Percentiles rank a stretch among this genome's conserved stretches.
Evolutionary conservation across 2,888 invertebrate genomes (phyloP).

Genomic region (Patella ulyssiponensis): DNA sequence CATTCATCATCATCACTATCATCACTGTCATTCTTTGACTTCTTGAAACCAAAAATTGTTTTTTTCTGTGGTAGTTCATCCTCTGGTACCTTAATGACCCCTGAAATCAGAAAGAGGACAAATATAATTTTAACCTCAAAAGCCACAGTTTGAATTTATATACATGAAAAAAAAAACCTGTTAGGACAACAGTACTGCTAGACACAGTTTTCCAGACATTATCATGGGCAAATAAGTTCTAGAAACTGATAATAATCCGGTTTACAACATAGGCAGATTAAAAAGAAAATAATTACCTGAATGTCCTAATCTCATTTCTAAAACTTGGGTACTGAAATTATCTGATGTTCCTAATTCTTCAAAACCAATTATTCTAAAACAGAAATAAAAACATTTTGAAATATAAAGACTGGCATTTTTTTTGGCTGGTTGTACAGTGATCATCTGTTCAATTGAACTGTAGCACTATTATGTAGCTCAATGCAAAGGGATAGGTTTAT

Average conservation of each 20-base stretch:
- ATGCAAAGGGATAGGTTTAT: too few relatives aligned
- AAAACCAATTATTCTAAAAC: slow-evolving; percentile 66
- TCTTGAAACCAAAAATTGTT: slow-evolving; percentile 55
- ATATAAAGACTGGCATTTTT: too few relatives aligned
- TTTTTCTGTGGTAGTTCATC: slow-evolving; percentile 51
- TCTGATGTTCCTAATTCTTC: slow-evolving; percentile 67
- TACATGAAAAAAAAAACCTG: too few relatives aligned
- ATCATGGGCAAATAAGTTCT: too few relatives aligned
- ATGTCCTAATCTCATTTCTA: slow-evolving; percentile 62
- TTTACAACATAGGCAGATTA: neutral
- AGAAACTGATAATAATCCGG: too few relatives aligned
- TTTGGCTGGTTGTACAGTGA: too few relatives aligned
- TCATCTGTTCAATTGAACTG: too few relatives aligned
- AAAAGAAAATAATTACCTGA: slow-evolving; percentile 50
- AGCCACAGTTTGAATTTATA: too few relatives aligned
- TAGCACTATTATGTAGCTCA: too few relatives aligned
- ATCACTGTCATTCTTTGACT: slow-evolving; percentile 47
- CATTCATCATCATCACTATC: slow-evolving; percentile 49
- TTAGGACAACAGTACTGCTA: too few relatives aligned
- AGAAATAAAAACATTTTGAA: neutral
- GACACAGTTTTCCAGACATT: too few relatives aligned
- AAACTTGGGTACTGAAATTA: slow-evolving; percentile 56
- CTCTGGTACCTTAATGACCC: slow-evolving; percentile 54
- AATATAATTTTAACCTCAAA: neutral
- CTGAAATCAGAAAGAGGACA: slow-evolving; percentile 36